A percentile compares a stretch with the other conserved stretches of the same genome.
These are phyloP conservation scores for Conopomorpha cramerella DNA, from an alignment of 1,140 invertebrate species.

Conservation along the genomic window DNA sequence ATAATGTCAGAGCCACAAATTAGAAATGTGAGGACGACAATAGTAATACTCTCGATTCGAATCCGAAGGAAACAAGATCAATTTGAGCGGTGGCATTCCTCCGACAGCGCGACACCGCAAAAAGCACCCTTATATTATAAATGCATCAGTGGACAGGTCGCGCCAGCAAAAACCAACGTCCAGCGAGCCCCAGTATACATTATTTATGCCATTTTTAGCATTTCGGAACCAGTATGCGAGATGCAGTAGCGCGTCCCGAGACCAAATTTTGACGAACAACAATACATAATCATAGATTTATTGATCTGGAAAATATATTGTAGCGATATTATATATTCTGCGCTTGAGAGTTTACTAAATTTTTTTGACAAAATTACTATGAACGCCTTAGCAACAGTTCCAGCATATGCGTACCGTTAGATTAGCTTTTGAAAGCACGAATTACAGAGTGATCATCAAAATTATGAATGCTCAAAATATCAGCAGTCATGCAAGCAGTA, in stretches of 20 bases:
- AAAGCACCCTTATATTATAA: conserved; percentile 61
- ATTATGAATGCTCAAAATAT: too few species aligned
- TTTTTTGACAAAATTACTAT: too few species aligned
- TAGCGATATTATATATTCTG: background rate
- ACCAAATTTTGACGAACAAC: background rate
- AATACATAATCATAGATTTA: background rate
- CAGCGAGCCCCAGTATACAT: conserved; percentile 45
- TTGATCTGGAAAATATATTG: background rate
- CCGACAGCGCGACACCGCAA: conserved; percentile 39
- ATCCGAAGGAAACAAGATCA: conserved; percentile 53
- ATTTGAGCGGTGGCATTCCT: conserved; percentile 57
- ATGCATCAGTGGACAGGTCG: conserved; percentile 57
- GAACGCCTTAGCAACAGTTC: too few species aligned
- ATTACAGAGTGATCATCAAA: too few species aligned
- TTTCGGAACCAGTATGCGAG: conserved; percentile 38
- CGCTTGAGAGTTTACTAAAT: background rate
- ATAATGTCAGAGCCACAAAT: too few species aligned
- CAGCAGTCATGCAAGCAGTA: too few species aligned
- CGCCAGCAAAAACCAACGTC: conserved; percentile 42
- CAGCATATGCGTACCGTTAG: too few species aligned
- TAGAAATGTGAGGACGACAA: too few species aligned
- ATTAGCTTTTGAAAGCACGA: too few species aligned
- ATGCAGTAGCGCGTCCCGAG: conserved; percentile 11
- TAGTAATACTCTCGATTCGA: too few species aligned
- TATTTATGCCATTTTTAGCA: conserved; percentile 59